Base-by-base conservation (phyloP, 2,888 invertebrate species). In the Heteromurus nitidus region DNA sequence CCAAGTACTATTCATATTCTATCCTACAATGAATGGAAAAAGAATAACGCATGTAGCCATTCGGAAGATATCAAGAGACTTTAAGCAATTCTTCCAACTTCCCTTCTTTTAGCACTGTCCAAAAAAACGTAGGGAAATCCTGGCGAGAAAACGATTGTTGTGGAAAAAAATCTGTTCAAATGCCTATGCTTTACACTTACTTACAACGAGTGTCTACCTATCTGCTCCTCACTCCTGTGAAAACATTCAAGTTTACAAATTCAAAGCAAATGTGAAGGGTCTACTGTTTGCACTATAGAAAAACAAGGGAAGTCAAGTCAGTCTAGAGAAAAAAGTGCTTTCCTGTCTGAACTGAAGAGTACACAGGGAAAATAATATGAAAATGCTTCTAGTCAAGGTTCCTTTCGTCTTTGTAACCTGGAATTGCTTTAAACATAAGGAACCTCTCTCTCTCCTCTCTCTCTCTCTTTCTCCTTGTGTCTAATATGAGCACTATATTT, bases 281-380 rank as follows among this genome's bases (percentile, higher is more conserved):
- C 36, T 55, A 30, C 16, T 31, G 55, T 58, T 53, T 53, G 65
- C 18, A 0, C 18, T n/a, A n/a, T 28, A 5, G 44, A 69, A 70
- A n/a, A 67, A 58, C 70, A 70, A 70, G 58, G 18, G 68, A 69
- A 69, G 36, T 55, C 58, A 20, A 36, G 44, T 42, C 3, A 65
- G 44, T 13, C 44, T 22, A 42, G n/a, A 64, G 13, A 30, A 53
- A 36, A 68, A 26, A 67, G 28, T 50, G 18, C 50, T 50, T 50
- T 50, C 50, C 50, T 50, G 20, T 50, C 22, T 20, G 9, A 3
- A 9, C 36, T 36, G 7, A n/a, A n/a, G n/a, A n/a, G n/a, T n/a
- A 36, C 36, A 5, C 36, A 36, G 36, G 36, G 13, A 36, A 36
- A 36, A 36, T 9, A 36, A 36, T 36, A 50, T 44, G 44, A 36